A percentile compares a stretch with the other conserved stretches of the same genome.
Conservation (phyloP, 2,113 vertebrate genomes). For the Ramphastos sulfuratus region DNA sequence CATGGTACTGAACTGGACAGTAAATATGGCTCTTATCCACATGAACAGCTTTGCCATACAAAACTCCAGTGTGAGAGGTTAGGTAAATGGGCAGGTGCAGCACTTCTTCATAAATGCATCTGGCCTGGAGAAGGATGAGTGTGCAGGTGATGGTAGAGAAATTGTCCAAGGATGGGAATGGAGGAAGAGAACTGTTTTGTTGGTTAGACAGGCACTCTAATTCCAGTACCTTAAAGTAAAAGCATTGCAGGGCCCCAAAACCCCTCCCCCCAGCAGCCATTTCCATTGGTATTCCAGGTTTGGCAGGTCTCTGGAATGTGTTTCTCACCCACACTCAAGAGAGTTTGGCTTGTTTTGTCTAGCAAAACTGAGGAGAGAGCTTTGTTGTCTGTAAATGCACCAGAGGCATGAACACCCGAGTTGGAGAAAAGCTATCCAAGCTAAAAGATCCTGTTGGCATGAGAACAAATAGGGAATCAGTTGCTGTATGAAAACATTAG, state of each 20-base stretch:
- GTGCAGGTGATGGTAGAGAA: neutral
- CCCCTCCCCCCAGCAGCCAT: neutral
- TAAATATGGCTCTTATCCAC: neutral
- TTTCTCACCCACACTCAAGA: constrained; percentile 38
- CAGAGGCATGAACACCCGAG: neutral
- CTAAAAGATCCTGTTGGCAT: constrained; percentile 20
- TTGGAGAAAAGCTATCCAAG: constrained; percentile 12
- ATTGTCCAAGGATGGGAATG: neutral
- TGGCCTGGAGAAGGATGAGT: neutral
- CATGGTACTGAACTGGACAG: fast-evolving
- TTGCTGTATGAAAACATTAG: neutral
- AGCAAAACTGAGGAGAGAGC: constrained; percentile 22
- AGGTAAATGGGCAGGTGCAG: neutral
- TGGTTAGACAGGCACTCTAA: neutral
- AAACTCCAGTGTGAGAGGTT: neutral
- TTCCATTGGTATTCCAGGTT: neutral
- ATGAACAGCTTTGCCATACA: neutral
- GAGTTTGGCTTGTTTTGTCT: constrained; percentile 47
- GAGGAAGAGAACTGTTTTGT: neutral
- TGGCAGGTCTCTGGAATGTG: constrained; percentile 4
- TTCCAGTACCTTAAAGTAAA: neutral
- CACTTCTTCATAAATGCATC: neutral
- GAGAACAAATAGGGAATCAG: constrained; percentile 27
- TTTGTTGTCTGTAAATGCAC: constrained; percentile 52
- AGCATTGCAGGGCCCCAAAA: neutral